Evolutionary conservation across 2,888 invertebrate genomes (phyloP), one percentile per base, ranked within the genome.

Genomic region (Metopia argyrocephala): DNA sequence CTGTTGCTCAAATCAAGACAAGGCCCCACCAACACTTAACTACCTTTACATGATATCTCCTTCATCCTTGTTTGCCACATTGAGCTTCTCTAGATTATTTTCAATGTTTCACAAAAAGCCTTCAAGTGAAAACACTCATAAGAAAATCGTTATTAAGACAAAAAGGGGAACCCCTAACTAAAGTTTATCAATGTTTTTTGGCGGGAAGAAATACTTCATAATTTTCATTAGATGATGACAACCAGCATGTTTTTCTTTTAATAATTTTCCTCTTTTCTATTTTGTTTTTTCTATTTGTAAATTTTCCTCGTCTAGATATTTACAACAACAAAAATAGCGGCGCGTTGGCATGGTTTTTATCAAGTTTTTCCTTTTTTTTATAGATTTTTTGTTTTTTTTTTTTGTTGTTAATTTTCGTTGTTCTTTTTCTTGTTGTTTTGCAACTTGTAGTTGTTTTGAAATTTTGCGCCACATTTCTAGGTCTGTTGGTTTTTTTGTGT

Each of bases 181-280:
- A 78, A 70, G 56, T 74, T 70, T 38, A 65, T 65, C 18, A 15
- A 50, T 38, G 76, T 81, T 81, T 76, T 79, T 76, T 79, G 82
- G 82, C 82, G 79, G 62, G 82, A 82, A 65, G 59, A 52, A 66
- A 62, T 79, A 76, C 79, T 76, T 82, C 74, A 79, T 76, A 79
- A 78, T 75, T 76, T 75, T 79, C 79, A 74, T 78, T 82, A 79
- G 71, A 78, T 62, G 56, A 79, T 61, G 73, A 74, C 62, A 69
- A 61, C 62, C 62, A 69, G 76, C 56, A 25, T 79, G 68, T 79
- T 83, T 18, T 66, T 71, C 3, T 69, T 66, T 66, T 54, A 61
- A 48, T 59, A 46, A 12, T 70, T 46, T n/a, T n/a, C n/a, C 46
- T 57, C 1, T 50, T 9, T 15, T 46, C 12, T 46, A 48, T 68